Evolutionary conservation across 1,140 invertebrate species (phyloP).

Genomic region (Drosophila nebulosa): DNA sequence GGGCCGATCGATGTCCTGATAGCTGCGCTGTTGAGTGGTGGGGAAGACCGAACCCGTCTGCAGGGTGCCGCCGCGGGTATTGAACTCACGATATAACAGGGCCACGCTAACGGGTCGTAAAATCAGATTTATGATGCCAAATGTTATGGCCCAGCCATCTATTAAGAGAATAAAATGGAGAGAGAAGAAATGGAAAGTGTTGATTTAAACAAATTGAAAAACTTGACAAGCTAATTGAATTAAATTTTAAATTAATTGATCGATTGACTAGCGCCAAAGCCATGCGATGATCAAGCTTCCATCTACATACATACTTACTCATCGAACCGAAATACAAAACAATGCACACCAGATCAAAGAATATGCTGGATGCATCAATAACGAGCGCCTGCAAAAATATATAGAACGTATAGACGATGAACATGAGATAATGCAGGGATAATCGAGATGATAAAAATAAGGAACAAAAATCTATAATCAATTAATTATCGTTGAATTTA

Average conservation of each 20-base stretch:
- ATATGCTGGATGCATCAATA: conserved; percentile 75
- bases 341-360: conserved; percentile 76
- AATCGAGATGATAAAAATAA: too few species aligned
- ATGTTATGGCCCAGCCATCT: conserved; percentile 77
- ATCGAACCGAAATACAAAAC: conserved; percentile 63
- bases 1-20: conserved; percentile 79
- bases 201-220: background rate
- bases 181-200: background rate
- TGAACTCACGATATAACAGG: conserved; percentile 74
- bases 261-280: background rate
- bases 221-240: background rate
- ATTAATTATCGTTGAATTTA: too few species aligned
- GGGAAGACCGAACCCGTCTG: conserved; percentile 72
- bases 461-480: too few species aligned
- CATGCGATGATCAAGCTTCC: background rate
- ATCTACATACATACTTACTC: conserved; percentile 78
- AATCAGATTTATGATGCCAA: conserved; percentile 73
- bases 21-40: conserved; percentile 73
- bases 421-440: conserved; percentile 1
- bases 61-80: conserved; percentile 67
- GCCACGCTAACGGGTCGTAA: conserved; percentile 70
- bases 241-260: too few species aligned
- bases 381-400: conserved; percentile 74
- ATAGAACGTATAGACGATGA: conserved; percentile 14
- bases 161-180: background rate